phyloP scores from a whole-genome alignment of 2,888 invertebrate species.

The Harpalus rubripes region DNA sequence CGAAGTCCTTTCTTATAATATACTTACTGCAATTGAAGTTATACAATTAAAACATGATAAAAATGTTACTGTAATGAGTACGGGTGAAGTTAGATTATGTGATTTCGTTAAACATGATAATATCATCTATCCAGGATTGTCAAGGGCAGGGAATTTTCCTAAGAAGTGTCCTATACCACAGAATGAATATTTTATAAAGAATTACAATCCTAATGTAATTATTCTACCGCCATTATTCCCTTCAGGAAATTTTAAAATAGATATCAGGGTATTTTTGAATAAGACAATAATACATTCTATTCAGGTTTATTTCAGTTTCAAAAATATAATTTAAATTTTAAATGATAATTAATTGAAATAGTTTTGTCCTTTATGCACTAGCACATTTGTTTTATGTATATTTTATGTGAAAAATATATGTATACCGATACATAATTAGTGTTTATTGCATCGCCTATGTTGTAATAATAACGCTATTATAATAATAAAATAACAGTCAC shows the following conservation, averaged over 20 bases:
- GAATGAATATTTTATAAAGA: background rate
- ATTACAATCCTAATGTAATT: background rate
- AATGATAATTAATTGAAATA: background rate
- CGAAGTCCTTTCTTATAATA: background rate
- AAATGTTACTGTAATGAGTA: background rate
- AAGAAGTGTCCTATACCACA: background rate
- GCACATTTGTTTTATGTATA: too few relatives aligned
- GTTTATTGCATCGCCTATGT: too few relatives aligned
- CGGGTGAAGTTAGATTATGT: background rate
- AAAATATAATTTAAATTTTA: background rate
- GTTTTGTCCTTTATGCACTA: too few relatives aligned
- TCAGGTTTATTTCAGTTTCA: background rate
- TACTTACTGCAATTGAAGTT: background rate
- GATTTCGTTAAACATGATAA: background rate
- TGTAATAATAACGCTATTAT: too few relatives aligned
- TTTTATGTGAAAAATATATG: too few relatives aligned
- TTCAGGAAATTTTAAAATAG: background rate
- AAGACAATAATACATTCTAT: background rate
- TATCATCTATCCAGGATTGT: background rate
- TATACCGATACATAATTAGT: too few relatives aligned
- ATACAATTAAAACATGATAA: background rate
- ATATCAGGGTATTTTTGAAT: background rate
- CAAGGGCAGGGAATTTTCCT: background rate
- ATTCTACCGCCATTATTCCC: background rate
- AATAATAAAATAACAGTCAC: too few relatives aligned